Base-by-base conservation (phyloP, 2,797 vertebrate species). In the Borostomias antarcticus region DNA sequence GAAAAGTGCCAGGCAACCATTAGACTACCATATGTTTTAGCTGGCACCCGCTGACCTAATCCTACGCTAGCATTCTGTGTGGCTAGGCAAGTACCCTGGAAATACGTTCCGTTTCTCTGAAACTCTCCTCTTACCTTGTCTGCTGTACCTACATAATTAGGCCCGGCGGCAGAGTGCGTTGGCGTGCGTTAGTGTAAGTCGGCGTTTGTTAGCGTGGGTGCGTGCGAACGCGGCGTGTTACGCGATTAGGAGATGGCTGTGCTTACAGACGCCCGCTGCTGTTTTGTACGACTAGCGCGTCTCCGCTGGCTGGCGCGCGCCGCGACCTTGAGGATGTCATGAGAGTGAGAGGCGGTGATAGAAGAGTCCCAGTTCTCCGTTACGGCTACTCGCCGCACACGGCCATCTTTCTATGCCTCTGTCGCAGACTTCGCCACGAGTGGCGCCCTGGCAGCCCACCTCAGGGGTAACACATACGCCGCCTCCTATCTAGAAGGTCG, bases 1-100 rank as follows among this genome's bases (percentile, higher is more conserved):
- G 76, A 85, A 76, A 89, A 87, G 85, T 83, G 84, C 86, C 85
- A 89, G 84, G 17, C 13, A 6, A 30, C 52, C 13, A 45, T n/a
- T n/a, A n/a, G n/a, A n/a, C n/a, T n/a, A n/a, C n/a, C n/a, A n/a
- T 82, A 83, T 69, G 82, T 80, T 76, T 80, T 75, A 78, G 80
- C 80, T 69, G 58, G 19, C 73, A 74, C 83, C 68, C 70, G 64
- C 82, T 79, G 79, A 85, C 77, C 79, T 69, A 78, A 84, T 84
- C 83, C 72, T 70, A 78, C 70, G 25, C 50, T 11, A 21, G 9
- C 19, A 8, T 11, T 8, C 17, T n/a, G 40, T 45, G 8, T n/a
- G 9, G 17, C 25, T n/a, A 29, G 7, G 5, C 43, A n/a, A n/a
- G 25, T 30, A 17, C 76, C 6, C 33, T 37, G 70, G 64, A n/a